phyloP scores from a whole-genome alignment of 2,113 vertebrate genomes.

The Nanorana parkeri region DNA sequence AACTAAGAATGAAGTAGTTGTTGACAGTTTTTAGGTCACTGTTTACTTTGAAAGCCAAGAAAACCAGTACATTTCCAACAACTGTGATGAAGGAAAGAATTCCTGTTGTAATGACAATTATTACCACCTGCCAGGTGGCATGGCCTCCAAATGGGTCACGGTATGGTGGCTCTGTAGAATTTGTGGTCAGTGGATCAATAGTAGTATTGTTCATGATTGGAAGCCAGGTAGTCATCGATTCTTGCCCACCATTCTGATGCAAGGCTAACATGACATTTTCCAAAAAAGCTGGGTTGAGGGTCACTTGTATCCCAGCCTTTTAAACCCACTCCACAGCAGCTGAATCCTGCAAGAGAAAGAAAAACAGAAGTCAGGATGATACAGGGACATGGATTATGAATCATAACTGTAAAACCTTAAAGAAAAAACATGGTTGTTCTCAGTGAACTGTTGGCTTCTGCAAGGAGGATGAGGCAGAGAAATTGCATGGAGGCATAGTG shows the following conservation, averaged over 20 bases:
- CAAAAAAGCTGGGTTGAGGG: not conserved
- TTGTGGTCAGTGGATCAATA: constrained; percentile 61
- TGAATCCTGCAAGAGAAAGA: constrained; percentile 34
- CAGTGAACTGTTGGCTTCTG: not conserved
- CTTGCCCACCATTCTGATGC: constrained; percentile 51
- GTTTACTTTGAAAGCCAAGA: constrained; percentile 81
- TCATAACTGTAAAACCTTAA: not conserved
- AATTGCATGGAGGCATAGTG: not conserved
- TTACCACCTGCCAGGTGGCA: constrained; percentile 71
- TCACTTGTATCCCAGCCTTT: not conserved
- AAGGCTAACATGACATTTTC: constrained; percentile 41
- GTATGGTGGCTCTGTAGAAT: constrained; percentile 53
- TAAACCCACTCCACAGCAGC: constrained; percentile 10
- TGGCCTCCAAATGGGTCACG: constrained; percentile 63
- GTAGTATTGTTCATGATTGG: constrained; percentile 58
- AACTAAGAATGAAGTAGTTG: constrained; percentile 81
- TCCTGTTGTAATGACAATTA: constrained; percentile 73
- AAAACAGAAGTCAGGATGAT: constrained; percentile 1
- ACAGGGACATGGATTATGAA: not conserved
- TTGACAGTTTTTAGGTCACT: constrained; percentile 77
- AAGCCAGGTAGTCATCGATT: constrained; percentile 38
- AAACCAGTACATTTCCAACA: constrained; percentile 77
- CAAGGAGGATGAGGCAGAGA: not conserved
- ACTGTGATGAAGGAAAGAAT: constrained; percentile 77
- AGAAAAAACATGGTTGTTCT: not conserved